A percentile compares a stretch with the other conserved stretches of the same genome.
Evolutionary conservation across 2,888 invertebrate genomes (phyloP).

Genomic region (Caenorhabditis wallacei): DNA sequence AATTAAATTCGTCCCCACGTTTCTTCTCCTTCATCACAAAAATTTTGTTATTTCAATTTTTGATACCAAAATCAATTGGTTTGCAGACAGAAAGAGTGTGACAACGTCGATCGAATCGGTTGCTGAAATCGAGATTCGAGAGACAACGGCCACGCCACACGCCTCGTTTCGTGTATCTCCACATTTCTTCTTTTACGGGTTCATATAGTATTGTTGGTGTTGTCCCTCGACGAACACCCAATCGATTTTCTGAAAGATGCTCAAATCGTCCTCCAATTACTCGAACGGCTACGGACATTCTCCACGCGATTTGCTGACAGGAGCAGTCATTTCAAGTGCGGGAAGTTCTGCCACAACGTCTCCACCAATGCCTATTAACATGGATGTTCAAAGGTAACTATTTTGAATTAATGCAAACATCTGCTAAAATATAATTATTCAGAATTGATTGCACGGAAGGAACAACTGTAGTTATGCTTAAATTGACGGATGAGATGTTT

Average conservation of each 20-base stretch:
- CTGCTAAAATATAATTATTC: no score
- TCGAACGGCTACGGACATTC: conserved; percentile 47
- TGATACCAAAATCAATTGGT: background rate
- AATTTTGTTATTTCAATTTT: background rate
- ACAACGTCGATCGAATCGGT: conserved; percentile 57
- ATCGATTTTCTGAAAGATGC: conserved; percentile 56
- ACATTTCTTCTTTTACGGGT: conserved; percentile 51
- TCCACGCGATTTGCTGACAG: conserved; percentile 47
- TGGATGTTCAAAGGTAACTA: conserved; percentile 53
- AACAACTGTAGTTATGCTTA: conserved; percentile 71
- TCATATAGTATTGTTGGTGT: conserved; percentile 58
- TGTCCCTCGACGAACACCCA: conserved; percentile 30
- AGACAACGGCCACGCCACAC: conserved; percentile 56
- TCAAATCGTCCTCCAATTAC: conserved; percentile 43
- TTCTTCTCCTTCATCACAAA: background rate
- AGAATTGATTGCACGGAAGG: conserved; percentile 45
- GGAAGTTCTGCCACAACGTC: conserved; percentile 19
- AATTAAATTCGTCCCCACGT: background rate
- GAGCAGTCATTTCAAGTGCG: conserved; percentile 27
- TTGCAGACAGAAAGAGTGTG: conserved; percentile 58
- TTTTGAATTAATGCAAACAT: no score
- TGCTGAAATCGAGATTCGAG: conserved; percentile 57
- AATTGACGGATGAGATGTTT: conserved; percentile 79
- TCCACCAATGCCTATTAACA: conserved; percentile 42
- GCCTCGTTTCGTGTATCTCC: conserved; percentile 59